Base-by-base conservation (phyloP, 2,113 vertebrate genomes). In the Rhabdomys dilectus region DNA sequence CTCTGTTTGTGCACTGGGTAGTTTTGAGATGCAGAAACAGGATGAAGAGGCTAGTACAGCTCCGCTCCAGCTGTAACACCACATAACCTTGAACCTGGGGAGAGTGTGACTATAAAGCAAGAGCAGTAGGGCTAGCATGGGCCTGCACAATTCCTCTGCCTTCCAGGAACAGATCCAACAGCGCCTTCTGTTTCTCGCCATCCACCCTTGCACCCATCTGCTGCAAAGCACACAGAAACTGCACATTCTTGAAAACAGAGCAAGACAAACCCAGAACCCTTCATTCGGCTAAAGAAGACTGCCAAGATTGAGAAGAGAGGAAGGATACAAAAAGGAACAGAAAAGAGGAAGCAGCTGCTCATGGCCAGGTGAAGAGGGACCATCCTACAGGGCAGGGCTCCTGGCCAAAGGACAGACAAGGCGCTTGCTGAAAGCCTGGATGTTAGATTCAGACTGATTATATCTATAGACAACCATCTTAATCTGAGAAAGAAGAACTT, bases 211-310 rank as follows among this genome's bases (percentile, higher is more conserved):
- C 15, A 89, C 45, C 16, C 15, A 73, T 85, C 29, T 81, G 48
- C 60, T 77, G 70, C 66, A 73, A 93, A 39, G 34, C 11, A 77
- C 66, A 51, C 51, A 31, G 45, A 88, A 85, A 48, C 68, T 70
- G 84, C 80, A 96, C 70, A 10, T 29, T 80, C 75, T 34, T 58
- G 75, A 90, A 94, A 62, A 95, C 2, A 78, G 24, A 84, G 26
- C 58, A 92, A 64, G 89, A 77, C 36, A 89, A 91, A 93, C 4
- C 22, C 31, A 66, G n/a, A 88, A 13, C 70, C 36, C 31, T 53
- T 10, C 82, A n/a, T 15, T 39, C 84, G 77, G 77, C n/a, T 82
- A 75, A 53, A 60, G 85, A 78, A 51, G 39, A 62, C 26, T 31
- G 34, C 75, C 13, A 19, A 24, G 19, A 10, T 60, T 66, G 76